Conservation (phyloP, 2,797 vertebrate genomes). For the Triplophysa bombifrons region DNA sequence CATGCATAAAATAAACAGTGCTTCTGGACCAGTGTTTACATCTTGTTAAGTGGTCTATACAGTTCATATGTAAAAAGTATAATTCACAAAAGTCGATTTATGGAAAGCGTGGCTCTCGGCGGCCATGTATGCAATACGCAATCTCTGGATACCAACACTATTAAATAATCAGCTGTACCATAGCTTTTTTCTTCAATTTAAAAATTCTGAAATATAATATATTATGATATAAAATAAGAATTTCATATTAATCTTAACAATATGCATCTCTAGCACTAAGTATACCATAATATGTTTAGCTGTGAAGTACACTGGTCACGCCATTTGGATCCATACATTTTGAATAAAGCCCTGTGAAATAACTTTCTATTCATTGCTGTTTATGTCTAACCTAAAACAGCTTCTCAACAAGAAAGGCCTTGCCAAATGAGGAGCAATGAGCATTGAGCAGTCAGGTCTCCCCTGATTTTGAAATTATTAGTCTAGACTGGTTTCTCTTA, state of each 20-base stretch:
- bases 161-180: too few species aligned
- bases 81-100: too few species aligned
- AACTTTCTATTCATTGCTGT: background rate
- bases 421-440: conserved; percentile 20
- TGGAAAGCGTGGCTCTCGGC: too few species aligned
- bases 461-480: conserved; percentile 39
- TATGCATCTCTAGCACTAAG: background rate
- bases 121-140: too few species aligned
- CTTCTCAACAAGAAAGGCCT: conserved; percentile 29
- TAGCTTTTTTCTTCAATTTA: too few species aligned
- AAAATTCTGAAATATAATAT: too few species aligned
- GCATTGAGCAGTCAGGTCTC: background rate
- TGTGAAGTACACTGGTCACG: background rate
- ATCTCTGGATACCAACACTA: too few species aligned
- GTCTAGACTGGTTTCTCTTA: conserved; percentile 47
- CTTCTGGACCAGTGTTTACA: too few species aligned
- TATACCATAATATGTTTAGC: background rate
- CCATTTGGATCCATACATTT: background rate
- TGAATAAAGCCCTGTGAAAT: background rate
- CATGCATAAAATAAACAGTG: too few species aligned
- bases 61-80: too few species aligned
- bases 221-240: too few species aligned
- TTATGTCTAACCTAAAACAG: conserved; percentile 13
- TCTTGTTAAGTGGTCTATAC: too few species aligned
- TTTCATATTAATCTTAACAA: background rate